Evolutionary conservation across 2,113 vertebrate genomes (phyloP), one percentile per base, ranked within the genome.

Genomic region (Piprites chloris): DNA sequence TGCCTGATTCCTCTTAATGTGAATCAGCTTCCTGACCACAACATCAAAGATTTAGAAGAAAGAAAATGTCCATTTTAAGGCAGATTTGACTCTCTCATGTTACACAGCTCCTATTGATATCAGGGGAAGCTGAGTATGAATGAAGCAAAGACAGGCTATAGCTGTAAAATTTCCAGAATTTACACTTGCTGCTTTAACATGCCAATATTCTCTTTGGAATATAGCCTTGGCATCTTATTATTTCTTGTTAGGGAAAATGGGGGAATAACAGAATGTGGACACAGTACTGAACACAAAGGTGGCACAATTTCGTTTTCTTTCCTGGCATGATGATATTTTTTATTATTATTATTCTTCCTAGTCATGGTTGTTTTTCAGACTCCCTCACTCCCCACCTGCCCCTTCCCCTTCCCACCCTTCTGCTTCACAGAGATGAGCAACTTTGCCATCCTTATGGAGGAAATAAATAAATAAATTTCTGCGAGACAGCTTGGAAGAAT

Each of bases 401-500:
- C 20, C 24, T 42, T 33, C 14, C 9, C 21, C 10, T 81, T 65
- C 15, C 37, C 37, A 49, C 12, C 16, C 22, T 77, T 41, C 75
- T 83, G 42, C 19, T 90, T 91, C 59, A 41, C 50, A 71, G 37
- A 74, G 41, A 88, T 9, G 24, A 92, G 14, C 9, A 81, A 95
- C 46, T 86, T 93, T 63, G 6, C 72, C 26, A 71, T 56, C 35
- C 33, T 78, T 75, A 74, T 9, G 44, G 79, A 80, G 67, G 77
- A 97, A 97, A 97, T 95, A 97, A 97, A 97, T 96, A 93, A 80
- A 97, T 94, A 96, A 71, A 32, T 72, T 95, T 94, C 42, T 79
- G 75, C 0, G 82, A 97, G 97, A 96, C 96, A 96, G 96, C 94
- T 97, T 97, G 96, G 97, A 98, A 97, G 97, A 98, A 96, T 71